These are phyloP conservation scores for Adelognathus sp. DNA, from an alignment of 2,888 invertebrate species.

Conservation along the genomic window DNA sequence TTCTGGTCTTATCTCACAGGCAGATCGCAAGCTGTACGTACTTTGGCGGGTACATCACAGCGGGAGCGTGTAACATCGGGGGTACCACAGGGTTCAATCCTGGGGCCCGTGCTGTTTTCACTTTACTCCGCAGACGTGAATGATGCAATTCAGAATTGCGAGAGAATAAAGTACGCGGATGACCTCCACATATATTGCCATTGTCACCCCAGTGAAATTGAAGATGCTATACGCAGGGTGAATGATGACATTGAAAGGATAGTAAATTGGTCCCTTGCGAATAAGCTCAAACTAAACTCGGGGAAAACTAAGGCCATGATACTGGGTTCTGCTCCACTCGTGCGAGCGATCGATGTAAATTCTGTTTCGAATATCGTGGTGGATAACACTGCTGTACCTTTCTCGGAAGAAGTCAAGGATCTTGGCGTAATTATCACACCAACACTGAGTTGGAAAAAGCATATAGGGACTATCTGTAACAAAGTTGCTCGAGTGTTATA, in stretches of 20 bases:
- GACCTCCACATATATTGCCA: background rate
- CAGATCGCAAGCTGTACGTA: background rate
- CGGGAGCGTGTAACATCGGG: background rate
- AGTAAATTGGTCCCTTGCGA: background rate
- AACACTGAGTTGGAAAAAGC: background rate
- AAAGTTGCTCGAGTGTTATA: background rate
- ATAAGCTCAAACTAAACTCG: background rate
- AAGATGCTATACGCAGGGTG: background rate
- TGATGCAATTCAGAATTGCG: background rate
- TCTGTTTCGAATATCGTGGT: background rate
- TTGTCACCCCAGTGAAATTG: background rate
- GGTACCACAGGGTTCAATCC: background rate
- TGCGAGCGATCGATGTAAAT: background rate
- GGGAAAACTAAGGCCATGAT: background rate
- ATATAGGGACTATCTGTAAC: too few species aligned
- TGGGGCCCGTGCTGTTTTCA: background rate
- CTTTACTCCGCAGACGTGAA: background rate
- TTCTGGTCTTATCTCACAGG: slow-evolving; percentile 14
- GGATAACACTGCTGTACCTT: background rate
- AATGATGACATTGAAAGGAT: background rate
- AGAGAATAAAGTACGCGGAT: background rate
- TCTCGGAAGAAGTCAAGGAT: background rate
- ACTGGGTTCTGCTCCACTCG: background rate
- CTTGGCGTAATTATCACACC: background rate
- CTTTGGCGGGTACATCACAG: background rate